These are phyloP conservation scores for Zele albiditarsus DNA, from an alignment of 2,888 invertebrate species.

Conservation along the genomic window DNA sequence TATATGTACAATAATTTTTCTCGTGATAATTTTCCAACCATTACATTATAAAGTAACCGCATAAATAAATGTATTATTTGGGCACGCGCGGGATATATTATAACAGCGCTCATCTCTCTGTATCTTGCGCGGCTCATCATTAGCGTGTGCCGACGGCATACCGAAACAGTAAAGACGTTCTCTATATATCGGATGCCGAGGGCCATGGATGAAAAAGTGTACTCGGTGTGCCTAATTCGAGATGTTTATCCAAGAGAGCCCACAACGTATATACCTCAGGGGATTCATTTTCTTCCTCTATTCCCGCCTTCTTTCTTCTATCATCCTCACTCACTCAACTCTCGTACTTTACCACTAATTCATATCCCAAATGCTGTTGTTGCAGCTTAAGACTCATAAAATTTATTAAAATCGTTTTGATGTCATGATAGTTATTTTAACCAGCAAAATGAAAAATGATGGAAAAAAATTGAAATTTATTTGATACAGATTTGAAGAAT, in stretches of 20 bases:
- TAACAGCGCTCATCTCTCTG: not conserved
- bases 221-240: constrained; percentile 67
- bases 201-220: constrained; percentile 40
- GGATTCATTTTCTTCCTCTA: constrained; percentile 19
- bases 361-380: constrained; percentile 69
- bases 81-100: constrained; percentile 30
- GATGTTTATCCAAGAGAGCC: constrained; percentile 70
- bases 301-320: not conserved
- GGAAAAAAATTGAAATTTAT: not conserved
- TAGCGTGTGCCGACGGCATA: constrained; percentile 47
- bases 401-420: constrained; percentile 70
- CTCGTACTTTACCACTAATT: constrained; percentile 67
- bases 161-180: constrained; percentile 52
- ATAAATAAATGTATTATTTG: constrained; percentile 39
- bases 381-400: constrained; percentile 68
- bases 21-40: not conserved
- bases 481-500: not conserved
- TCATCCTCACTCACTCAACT: constrained; percentile 35
- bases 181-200: constrained; percentile 15
- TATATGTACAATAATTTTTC: not conserved
- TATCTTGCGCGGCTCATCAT: constrained; percentile 4
- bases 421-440: constrained; percentile 37
- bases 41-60: not conserved
- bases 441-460: not conserved
- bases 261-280: constrained; percentile 52